Conservation (phyloP, 2,113 vertebrate species). For the Mastomys natalensis region DNA sequence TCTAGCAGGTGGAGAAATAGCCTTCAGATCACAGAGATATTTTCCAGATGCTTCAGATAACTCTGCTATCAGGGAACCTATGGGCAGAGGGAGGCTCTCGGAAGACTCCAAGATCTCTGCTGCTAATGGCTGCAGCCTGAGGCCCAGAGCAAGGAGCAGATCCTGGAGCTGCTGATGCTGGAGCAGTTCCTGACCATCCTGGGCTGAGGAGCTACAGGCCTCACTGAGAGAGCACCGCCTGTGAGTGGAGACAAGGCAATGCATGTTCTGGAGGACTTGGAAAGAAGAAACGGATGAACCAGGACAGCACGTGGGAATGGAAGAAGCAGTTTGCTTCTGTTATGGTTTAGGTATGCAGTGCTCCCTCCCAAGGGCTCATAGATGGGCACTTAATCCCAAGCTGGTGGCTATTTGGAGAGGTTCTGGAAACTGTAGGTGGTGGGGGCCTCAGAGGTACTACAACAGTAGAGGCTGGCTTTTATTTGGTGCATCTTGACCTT, state of each 20-base stretch:
- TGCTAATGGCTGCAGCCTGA: background rate
- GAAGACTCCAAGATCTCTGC: background rate
- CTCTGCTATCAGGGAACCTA: background rate
- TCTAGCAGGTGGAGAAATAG: background rate
- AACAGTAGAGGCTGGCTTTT: too few relatives aligned
- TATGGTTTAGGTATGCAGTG: background rate
- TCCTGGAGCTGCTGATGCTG: background rate
- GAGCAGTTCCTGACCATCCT: background rate
- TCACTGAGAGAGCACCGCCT: background rate
- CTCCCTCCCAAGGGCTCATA: background rate
- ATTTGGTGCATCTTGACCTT: too few relatives aligned
- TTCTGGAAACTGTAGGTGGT: too few relatives aligned
- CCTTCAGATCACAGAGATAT: background rate
- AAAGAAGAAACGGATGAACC: background rate
- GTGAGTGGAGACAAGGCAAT: background rate
- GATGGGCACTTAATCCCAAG: background rate
- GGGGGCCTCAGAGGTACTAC: too few relatives aligned
- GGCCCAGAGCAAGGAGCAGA: background rate
- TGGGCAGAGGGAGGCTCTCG: background rate
- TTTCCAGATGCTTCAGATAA: background rate
- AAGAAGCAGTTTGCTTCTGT: background rate
- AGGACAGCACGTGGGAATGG: background rate
- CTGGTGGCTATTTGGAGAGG: too few relatives aligned
- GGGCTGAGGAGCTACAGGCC: background rate
- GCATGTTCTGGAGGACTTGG: background rate